A percentile compares a stretch with the other conserved stretches of the same genome.
These are phyloP conservation scores for Agrotis segetum DNA, from an alignment of 2,888 invertebrate species.

Conservation along the genomic window DNA sequence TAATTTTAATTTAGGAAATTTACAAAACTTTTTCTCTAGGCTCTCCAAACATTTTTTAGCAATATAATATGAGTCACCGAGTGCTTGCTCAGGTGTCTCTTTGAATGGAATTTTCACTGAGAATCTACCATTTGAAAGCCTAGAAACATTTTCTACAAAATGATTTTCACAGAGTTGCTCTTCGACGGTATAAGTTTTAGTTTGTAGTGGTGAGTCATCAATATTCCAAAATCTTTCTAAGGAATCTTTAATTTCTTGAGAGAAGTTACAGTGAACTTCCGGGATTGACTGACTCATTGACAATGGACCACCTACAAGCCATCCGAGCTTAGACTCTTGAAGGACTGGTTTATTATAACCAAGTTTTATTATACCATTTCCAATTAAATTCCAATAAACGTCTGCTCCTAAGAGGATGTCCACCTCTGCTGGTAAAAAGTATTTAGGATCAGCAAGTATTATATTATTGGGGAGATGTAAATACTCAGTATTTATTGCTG, in stretches of 20 bases:
- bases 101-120: constrained; percentile 6
- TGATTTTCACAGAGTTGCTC: constrained; percentile 16
- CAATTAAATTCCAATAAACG: constrained; percentile 33
- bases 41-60: constrained; percentile 10
- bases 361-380: constrained; percentile 16
- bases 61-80: constrained; percentile 9
- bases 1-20: constrained; percentile 9
- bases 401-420: constrained; percentile 35
- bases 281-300: background rate
- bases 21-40: constrained; percentile 12
- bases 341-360: constrained; percentile 20
- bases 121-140: constrained; percentile 12
- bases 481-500: constrained; percentile 4
- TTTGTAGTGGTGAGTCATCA: constrained; percentile 9
- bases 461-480: background rate
- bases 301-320: constrained; percentile 19
- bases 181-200: constrained; percentile 6
- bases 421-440: constrained; percentile 8
- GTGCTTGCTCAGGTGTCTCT: background rate
- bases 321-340: constrained; percentile 24
- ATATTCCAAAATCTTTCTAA: constrained; percentile 23
- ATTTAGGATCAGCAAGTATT: constrained; percentile 3
- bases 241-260: constrained; percentile 24
- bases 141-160: constrained; percentile 2
- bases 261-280: constrained; percentile 14